phyloP scores from a whole-genome alignment of 1,140 invertebrate species.

The Harpegnathos saltator region DNA sequence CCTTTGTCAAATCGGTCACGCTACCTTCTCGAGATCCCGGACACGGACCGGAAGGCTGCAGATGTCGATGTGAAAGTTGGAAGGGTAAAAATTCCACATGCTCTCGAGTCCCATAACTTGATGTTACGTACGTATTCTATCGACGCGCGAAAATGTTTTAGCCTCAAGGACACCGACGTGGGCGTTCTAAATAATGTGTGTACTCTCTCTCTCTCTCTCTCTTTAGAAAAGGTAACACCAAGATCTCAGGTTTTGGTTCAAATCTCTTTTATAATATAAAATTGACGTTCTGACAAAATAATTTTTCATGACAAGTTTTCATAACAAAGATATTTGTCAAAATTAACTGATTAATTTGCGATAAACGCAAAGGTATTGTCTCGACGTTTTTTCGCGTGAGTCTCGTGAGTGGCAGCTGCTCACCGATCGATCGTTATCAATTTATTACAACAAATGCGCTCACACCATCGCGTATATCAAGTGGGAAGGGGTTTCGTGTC shows the following conservation, averaged over 20 bases:
- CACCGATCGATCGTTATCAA: conserved; percentile 23
- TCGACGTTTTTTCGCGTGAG: background rate
- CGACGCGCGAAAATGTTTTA: conserved; percentile 80
- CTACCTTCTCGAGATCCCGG: conserved; percentile 43
- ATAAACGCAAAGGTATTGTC: conserved; percentile 4
- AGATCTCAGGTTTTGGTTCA: too few species aligned
- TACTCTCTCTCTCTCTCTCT: too few species aligned
- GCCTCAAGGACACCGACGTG: conserved; percentile 76
- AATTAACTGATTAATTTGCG: background rate
- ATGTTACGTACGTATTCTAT: conserved; percentile 64
- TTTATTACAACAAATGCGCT: background rate
- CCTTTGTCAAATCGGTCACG: conserved; percentile 56
- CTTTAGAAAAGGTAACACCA: too few species aligned
- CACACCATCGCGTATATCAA: background rate
- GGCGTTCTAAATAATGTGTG: too few species aligned
- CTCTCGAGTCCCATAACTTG: conserved; percentile 42
- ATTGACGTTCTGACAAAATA: too few species aligned
- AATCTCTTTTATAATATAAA: background rate
- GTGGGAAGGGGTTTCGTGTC: conserved; percentile 6
- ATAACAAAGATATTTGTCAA: background rate
- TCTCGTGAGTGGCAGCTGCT: conserved; percentile 29
- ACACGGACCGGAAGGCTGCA: conserved; percentile 6
- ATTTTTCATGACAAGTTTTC: background rate
- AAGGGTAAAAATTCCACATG: conserved; percentile 6
- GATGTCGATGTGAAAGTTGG: conserved; percentile 56